A percentile compares a stretch with the other conserved stretches of the same genome.
phyloP scores from a whole-genome alignment of 2,888 invertebrate genomes.

The Himalopsyche tibetana region DNA sequence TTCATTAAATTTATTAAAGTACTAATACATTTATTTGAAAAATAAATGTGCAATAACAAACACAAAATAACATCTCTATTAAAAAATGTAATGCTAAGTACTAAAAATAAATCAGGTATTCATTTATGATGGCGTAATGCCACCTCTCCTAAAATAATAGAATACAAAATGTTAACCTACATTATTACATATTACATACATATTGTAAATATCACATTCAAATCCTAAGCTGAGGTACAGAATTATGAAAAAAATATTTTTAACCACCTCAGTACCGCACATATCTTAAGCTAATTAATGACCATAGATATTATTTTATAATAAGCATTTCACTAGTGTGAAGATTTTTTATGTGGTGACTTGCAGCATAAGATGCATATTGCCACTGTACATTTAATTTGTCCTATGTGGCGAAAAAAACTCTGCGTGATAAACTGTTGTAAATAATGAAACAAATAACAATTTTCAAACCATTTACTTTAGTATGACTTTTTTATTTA shows the following conservation, averaged over 20 bases:
- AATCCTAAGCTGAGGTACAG: neutral
- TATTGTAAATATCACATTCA: neutral
- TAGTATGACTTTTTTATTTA: too few species aligned
- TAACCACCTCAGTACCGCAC: too few species aligned
- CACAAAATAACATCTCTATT: conserved; percentile 5
- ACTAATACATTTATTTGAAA: conserved; percentile 8
- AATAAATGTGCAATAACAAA: conserved; percentile 38
- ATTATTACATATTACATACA: neutral
- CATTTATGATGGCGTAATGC: neutral
- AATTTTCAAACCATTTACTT: too few species aligned
- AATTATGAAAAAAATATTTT: neutral
- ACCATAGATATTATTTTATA: too few species aligned
- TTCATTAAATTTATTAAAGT: conserved; percentile 12
- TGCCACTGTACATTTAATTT: too few species aligned
- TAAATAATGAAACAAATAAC: too few species aligned
- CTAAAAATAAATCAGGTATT: conserved; percentile 23
- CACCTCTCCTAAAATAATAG: neutral
- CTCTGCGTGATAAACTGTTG: too few species aligned
- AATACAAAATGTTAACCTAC: neutral
- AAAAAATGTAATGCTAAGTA: conserved; percentile 3
- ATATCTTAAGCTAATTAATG: too few species aligned
- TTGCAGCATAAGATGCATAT: too few species aligned
- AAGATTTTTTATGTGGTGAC: too few species aligned
- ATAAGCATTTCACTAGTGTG: too few species aligned
- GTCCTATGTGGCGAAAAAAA: too few species aligned